Percentiles rank a stretch among this genome's conserved stretches.
Conservation (phyloP, 2,797 vertebrate genomes). For the Malurus splendens region DNA sequence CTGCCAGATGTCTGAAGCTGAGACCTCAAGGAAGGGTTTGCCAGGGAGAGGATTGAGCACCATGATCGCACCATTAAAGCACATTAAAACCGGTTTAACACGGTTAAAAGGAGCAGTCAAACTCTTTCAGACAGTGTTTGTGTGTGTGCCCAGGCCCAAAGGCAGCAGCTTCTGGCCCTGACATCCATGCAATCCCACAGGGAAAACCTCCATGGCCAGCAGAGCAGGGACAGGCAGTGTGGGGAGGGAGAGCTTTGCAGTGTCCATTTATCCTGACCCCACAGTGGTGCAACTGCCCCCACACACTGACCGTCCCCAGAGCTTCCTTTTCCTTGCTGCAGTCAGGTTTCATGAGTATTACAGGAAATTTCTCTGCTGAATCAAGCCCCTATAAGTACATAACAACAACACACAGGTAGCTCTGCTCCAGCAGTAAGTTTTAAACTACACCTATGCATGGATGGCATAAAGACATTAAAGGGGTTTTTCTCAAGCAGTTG, state of each 20-base stretch:
- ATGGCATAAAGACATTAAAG: neutral
- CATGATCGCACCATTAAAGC: neutral
- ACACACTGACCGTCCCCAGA: neutral
- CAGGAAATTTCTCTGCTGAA: neutral
- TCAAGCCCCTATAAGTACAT: neutral
- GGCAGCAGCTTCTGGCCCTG: neutral
- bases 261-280: neutral
- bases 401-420: neutral
- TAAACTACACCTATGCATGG: neutral
- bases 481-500: neutral
- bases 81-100: neutral
- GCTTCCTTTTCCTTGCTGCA: neutral
- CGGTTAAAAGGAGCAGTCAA: rapidly evolving
- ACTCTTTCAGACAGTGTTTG: neutral
- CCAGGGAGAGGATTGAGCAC: neutral
- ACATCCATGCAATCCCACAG: rapidly evolving
- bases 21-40: neutral
- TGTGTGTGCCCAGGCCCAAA: neutral
- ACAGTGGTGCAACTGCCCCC: neutral
- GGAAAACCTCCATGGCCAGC: neutral
- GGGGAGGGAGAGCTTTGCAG: neutral
- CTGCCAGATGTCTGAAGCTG: neutral
- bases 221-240: rapidly evolving
- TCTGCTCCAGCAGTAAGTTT: neutral
- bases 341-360: neutral